A percentile compares a stretch with the other conserved stretches of the same genome.
phyloP scores from a whole-genome alignment of 2,888 invertebrate species.

The Leptopilina myrica region DNA sequence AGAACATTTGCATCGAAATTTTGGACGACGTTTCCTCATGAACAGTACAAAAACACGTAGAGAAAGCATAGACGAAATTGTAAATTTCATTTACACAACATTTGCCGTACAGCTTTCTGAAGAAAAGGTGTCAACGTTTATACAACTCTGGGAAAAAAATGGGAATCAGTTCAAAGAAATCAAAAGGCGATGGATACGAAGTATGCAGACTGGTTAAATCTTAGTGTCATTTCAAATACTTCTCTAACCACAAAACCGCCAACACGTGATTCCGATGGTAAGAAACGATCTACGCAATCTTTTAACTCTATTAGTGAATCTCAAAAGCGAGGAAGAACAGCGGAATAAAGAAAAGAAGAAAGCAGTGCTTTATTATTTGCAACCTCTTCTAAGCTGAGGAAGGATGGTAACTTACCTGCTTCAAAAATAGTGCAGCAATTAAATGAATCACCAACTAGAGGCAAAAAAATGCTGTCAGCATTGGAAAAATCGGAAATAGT shows the following conservation, averaged over 20 bases:
- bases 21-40: slow-evolving; percentile 23
- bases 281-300: slow-evolving; percentile 7
- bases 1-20: slow-evolving; percentile 19
- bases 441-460: too few species aligned
- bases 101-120: not conserved
- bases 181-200: not conserved
- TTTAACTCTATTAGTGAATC: slow-evolving; percentile 19
- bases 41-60: slow-evolving; percentile 3
- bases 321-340: slow-evolving; percentile 23
- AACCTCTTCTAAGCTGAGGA: slow-evolving; percentile 22
- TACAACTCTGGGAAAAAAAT: slow-evolving; percentile 15
- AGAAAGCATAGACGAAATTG: not conserved
- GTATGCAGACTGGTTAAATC: not conserved
- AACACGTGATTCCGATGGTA: not conserved
- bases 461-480: not conserved
- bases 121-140: not conserved
- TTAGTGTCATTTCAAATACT: slow-evolving; percentile 12
- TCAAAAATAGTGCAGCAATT: slow-evolving; percentile 5
- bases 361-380: slow-evolving; percentile 43
- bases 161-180: slow-evolving; percentile 16
- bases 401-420: slow-evolving; percentile 27
- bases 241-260: slow-evolving; percentile 6
- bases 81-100: slow-evolving; percentile 11
- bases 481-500: slow-evolving; percentile 6
- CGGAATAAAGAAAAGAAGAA: slow-evolving; percentile 35